Base-by-base conservation (phyloP, 2,888 invertebrate species). In the Microchrysa polita region DNA sequence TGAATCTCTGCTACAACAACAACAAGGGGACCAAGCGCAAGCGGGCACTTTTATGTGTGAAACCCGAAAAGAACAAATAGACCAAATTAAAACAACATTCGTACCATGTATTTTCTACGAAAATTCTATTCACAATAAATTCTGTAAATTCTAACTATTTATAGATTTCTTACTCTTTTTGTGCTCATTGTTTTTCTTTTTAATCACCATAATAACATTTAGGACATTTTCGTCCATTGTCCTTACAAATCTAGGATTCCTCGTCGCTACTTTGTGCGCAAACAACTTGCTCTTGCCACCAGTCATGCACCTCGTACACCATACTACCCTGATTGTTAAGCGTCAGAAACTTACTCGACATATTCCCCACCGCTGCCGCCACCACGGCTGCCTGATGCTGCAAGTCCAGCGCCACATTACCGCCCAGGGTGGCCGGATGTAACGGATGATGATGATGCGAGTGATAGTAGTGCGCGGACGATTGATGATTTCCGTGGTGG, bases 281-380 rank as follows among this genome's bases (percentile, higher is more conserved):
- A 44, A 88, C 87, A 48, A 94, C 87, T 81, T 93, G 93, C 79
- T 92, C 91, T 80, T 89, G 89, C 95, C 94, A 95, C 95, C 95
- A 95, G 80, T 93, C 91, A 79, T 90, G 89, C 74, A 94, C 92
- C 84, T 94, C 94, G 79, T 89, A 88, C 78, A 93, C 88, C 1
- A 81, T 80, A 76, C 83, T 85, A 1, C 82, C 81, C 78, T 84
- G 84, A 77, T 82, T 83, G 72, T 82, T 84, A 52, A 83, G 82
- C 0, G 83, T 79, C 53, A 82, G 52, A 20, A 80, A 76, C 60
- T 84, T 84, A 34, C 55, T 80, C 79, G 52, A 78, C 77, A 55
- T 79, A 44, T 18, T 55, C 1, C 59, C 67, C 52, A 10, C 72
- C 27, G 20, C 73, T n/a, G n/a, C n/a, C n/a, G n/a, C n/a, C n/a